These are phyloP conservation scores for Beris morrisii DNA, from an alignment of 2,888 invertebrate species.

Conservation along the genomic window DNA sequence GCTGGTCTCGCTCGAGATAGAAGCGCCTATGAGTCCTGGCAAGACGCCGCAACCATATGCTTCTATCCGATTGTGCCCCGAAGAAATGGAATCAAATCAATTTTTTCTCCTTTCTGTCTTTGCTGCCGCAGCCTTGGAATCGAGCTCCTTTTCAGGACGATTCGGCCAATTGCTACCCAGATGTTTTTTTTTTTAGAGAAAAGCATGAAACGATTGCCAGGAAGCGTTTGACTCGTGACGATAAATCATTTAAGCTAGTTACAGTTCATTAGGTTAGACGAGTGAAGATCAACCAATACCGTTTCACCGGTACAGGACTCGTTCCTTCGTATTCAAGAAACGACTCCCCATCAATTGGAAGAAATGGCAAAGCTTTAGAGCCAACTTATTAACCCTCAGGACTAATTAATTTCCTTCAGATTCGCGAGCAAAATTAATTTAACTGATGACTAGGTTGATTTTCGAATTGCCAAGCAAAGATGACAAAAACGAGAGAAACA, in stretches of 20 bases:
- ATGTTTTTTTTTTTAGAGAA: conserved; percentile 9
- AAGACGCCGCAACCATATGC: conserved; percentile 12
- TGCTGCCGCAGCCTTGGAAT: not conserved
- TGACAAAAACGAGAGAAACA: too few relatives aligned
- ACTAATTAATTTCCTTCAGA: conserved; percentile 31
- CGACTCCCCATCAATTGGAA: not conserved
- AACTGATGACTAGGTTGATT: conserved; percentile 27
- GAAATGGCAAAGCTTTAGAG: conserved; percentile 8
- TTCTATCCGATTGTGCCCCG: not conserved
- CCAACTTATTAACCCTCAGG: conserved; percentile 29
- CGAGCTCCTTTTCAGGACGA: not conserved
- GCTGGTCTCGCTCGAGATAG: not conserved
- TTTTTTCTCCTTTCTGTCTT: conserved; percentile 2
- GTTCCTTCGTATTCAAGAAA: not conserved
- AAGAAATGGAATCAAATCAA: conserved; percentile 29
- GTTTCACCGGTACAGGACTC: not conserved
- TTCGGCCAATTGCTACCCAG: conserved; percentile 12
- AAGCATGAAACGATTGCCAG: conserved; percentile 12
- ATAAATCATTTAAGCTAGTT: conserved; percentile 29
- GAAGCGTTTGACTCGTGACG: conserved; percentile 28
- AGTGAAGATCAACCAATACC: conserved; percentile 8
- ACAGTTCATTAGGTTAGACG: conserved; percentile 29
- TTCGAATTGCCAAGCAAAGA: not conserved
- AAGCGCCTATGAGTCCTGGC: not conserved
- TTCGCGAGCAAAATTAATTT: conserved; percentile 29